Evolutionary conservation across 2,113 vertebrate genomes (phyloP).

Genomic region (Serilophus lunatus): DNA sequence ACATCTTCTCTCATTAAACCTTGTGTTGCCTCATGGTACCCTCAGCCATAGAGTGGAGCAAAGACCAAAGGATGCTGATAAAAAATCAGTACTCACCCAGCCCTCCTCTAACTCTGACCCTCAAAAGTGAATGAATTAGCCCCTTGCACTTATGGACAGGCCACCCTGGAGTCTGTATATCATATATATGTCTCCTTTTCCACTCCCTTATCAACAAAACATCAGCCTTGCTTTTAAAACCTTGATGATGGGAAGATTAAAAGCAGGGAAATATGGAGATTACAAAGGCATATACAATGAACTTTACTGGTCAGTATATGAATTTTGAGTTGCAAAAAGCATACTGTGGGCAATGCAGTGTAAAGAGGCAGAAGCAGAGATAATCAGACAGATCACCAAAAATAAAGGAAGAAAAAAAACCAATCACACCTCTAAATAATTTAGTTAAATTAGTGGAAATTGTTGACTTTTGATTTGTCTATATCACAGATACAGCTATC

Average conservation of each 20-base stretch:
- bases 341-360: neutral
- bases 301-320: neutral
- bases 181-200: neutral
- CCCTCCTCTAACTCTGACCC: neutral
- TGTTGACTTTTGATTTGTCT: neutral
- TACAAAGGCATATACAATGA: neutral
- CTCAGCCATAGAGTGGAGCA: neutral
- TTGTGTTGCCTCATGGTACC: rapidly evolving
- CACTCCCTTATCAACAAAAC: neutral
- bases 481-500: neutral
- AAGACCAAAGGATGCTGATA: rapidly evolving
- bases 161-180: neutral
- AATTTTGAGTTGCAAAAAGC: neutral
- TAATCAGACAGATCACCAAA: neutral
- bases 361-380: neutral
- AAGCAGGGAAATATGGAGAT: neutral
- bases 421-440: neutral
- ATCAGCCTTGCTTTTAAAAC: neutral
- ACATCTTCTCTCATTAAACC: neutral
- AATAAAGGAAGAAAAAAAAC: rapidly evolving
- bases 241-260: neutral
- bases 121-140: rapidly evolving
- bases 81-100: neutral
- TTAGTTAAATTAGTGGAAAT: neutral
- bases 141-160: neutral